phyloP scores from a whole-genome alignment of 2,113 vertebrate genomes.

The Takifugu flavidus region DNA sequence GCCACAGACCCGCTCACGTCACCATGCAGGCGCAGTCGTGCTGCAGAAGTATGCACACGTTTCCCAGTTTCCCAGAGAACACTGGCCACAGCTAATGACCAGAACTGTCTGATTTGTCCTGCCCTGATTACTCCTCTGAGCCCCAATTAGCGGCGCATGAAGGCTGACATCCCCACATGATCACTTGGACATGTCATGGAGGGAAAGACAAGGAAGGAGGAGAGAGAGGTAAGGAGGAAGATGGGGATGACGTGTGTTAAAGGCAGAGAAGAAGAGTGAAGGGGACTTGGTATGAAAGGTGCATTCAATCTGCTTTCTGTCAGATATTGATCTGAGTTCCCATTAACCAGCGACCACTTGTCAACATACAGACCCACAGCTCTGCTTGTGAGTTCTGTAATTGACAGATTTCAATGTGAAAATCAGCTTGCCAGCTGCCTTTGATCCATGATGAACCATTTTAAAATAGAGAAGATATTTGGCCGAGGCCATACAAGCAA shows the following conservation, averaged over 20 bases:
- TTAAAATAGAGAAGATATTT: constrained; percentile 27
- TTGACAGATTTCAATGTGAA: constrained; percentile 72
- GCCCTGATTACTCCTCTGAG: constrained; percentile 95
- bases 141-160: constrained; percentile 88
- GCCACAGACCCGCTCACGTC: constrained; percentile 43
- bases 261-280: constrained; percentile 16
- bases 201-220: constrained; percentile 41
- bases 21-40: constrained; percentile 31
- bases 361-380: constrained; percentile 65
- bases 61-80: constrained; percentile 66
- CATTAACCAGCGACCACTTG: constrained; percentile 58
- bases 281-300: constrained; percentile 16
- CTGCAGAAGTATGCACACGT: constrained; percentile 40
- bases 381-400: constrained; percentile 73
- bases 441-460: constrained; percentile 34
- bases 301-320: constrained; percentile 51
- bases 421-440: constrained; percentile 46
- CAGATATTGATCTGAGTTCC: constrained; percentile 65
- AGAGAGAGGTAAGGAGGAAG: constrained; percentile 27
- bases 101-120: constrained; percentile 92
- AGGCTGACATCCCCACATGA: constrained; percentile 86
- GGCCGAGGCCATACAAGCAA: constrained; percentile 26
- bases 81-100: constrained; percentile 85
- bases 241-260: constrained; percentile 13
- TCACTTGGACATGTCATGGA: constrained; percentile 76